A percentile compares a stretch with the other conserved stretches of the same genome.
Conservation (phyloP, 2,888 invertebrate species). For the Drosophila kuntzei region DNA sequence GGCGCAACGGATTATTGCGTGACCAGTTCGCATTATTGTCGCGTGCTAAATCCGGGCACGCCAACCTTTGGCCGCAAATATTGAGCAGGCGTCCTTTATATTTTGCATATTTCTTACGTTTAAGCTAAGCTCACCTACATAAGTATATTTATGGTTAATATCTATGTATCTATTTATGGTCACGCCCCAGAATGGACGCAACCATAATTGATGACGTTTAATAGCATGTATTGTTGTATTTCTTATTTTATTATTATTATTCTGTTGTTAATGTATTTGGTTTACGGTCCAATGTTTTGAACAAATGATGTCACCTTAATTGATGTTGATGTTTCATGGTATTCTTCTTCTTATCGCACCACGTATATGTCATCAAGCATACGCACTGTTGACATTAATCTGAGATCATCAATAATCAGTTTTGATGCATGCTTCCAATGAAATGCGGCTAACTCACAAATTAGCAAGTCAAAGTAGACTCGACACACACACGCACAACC, state of each 20-base stretch:
- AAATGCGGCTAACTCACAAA: constrained; percentile 10
- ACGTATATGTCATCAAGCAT: constrained; percentile 54
- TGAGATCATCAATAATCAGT: constrained; percentile 65
- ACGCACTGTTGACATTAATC: constrained; percentile 35
- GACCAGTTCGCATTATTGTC: constrained; percentile 85
- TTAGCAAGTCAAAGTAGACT: constrained; percentile 14
- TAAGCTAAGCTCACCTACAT: constrained; percentile 34
- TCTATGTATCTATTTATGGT: constrained; percentile 56
- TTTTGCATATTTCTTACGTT: constrained; percentile 48
- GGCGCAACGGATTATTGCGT: constrained; percentile 83
- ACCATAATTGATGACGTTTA: constrained; percentile 61
- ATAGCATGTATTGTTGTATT: constrained; percentile 29
- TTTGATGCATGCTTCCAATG: constrained; percentile 41
- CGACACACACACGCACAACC: neutral
- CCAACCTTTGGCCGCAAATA: constrained; percentile 84
- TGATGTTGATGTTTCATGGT: constrained; percentile 9
- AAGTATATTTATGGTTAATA: constrained; percentile 38
- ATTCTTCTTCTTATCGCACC: constrained; percentile 17
- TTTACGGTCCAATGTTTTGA: constrained; percentile 34
- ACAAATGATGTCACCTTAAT: constrained; percentile 67
- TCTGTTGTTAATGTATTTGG: constrained; percentile 46
- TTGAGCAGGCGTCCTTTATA: constrained; percentile 67
- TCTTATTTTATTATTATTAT: neutral
- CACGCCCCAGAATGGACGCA: constrained; percentile 35
- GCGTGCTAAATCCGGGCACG: constrained; percentile 85